Base-by-base conservation (phyloP, 2,113 vertebrate species). In the Catagonus wagneri region DNA sequence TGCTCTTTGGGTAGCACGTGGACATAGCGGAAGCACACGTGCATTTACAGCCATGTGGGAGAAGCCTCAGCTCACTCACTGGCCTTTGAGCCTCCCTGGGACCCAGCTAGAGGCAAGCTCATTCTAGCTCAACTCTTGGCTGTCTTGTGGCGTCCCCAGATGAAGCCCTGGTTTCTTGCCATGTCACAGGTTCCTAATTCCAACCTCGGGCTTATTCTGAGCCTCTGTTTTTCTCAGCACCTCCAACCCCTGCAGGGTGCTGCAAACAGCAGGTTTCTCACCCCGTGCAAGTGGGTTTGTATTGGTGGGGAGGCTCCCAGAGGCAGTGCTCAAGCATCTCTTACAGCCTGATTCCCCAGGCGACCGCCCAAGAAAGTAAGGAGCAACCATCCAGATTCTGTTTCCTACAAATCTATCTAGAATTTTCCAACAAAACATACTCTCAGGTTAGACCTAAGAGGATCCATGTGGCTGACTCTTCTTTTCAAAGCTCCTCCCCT, bases 251-350 rank as follows among this genome's bases (percentile, higher is more conserved):
- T 54, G 5, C 12, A 39, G 25, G 80, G 27, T 60, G 32, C 32
- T 65, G 50, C 60, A 54, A 52, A 11, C 9, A 78, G 75, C 15
- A 65, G 15, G 27, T 23, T 44, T 60, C 27, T 65, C 15, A 2
- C 2, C 2, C 63, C 0, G 0, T 2, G 16, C 7, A 32, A 84
- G 11, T 25, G 12, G 12, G 36, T 32, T 68, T 25, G 6, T 50
- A 12, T 65, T 22, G 20, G 44, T 50, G 20, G 60, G 7, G 0
- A 44, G 44, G 3, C 60, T 80, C 65, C 15, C 0, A 13, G 74
- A 60, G 39, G 8, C 17, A 61, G 44, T 19, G 65, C 54, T 32
- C 25, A 3, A 2, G 14, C 25, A 58, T 25, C 83, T 76, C 50
- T 50, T 89, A n/a, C 52, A 80, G 34, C 14, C 44, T 44, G 44